Evolutionary conservation across 2,113 vertebrate genomes (phyloP), one percentile per base, ranked within the genome.

Genomic region (Notarius lentiginosus): DNA sequence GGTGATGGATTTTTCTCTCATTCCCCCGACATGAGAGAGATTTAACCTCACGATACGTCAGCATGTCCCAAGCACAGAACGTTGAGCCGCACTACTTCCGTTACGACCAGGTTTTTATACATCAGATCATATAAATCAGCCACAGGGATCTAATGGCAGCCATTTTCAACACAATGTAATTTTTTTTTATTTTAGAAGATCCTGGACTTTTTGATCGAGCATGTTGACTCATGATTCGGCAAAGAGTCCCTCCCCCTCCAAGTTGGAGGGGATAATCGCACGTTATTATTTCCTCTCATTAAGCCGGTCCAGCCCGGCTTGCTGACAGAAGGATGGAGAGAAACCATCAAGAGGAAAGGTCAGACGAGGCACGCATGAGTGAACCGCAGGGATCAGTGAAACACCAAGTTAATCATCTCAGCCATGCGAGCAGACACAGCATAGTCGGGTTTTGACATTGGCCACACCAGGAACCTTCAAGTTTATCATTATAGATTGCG

Each of bases 331-430:
- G 60, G 41, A 24, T 27, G 10, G n/a, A n/a, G 63, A 66, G 63
- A 24, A 63, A 63, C 2, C 0, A 24, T 70, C 20, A 22, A 76
- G 56, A 27, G 66, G 56, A 55, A 63, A 55, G 87, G 80, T 75
- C 58, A 82, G 58, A 27, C 58, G 51, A 76, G 65, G 58, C 24
- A 85, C 66, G 77, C 79, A 77, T 82, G 86, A 87, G 58, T 83
- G 12, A 83, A 27, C 49, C 24, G 68, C 3, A 76, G 58, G 4
- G 18, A 17, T 63, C 56, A 55, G 34, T 58, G 51, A 72, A 82
- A 77, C 84, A 77, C 61, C n/a, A 34, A 53, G 87, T 89, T 91
- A 91, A 91, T 91, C 41, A 91, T 89, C 87, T 68, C 73, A 66
- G 20, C 49, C 34, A 30, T 27, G 56, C 10, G n/a, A 30, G 70